Conservation (phyloP, 35 echinoderm and acorn worm species). For the Heliocidaris erythrogramma region DNA sequence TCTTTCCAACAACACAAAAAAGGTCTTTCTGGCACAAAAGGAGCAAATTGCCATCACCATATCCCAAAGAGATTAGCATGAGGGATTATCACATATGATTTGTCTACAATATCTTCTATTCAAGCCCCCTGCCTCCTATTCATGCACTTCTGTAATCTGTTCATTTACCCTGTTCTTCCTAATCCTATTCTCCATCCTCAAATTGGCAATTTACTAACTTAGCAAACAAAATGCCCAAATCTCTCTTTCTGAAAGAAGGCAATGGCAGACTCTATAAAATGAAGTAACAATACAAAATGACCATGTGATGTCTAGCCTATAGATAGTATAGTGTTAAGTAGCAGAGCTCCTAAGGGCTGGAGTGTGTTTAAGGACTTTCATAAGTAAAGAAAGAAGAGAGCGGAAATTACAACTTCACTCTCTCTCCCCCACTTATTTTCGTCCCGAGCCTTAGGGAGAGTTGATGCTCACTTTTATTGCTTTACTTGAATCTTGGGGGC, state of each 20-base stretch:
- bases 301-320: background rate
- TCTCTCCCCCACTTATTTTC: background rate
- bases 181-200: background rate
- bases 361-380: background rate
- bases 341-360: background rate
- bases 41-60: constrained; percentile 25
- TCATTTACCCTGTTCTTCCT: background rate
- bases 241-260: background rate
- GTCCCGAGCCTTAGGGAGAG: background rate
- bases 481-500: background rate
- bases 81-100: constrained; percentile 24
- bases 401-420: constrained; percentile 16
- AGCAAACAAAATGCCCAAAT: constrained; percentile 13
- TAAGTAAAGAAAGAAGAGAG: background rate
- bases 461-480: background rate
- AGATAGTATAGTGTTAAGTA: background rate
- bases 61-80: background rate
- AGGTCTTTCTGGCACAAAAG: background rate
- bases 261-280: background rate
- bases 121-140: background rate
- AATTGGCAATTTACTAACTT: constrained; percentile 21
- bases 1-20: background rate
- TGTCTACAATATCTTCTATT: background rate
- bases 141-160: constrained; percentile 5
- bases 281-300: constrained; percentile 12